A percentile compares a stretch with the other conserved stretches of the same genome.
phyloP scores from a whole-genome alignment of 2,797 vertebrate species.

The Capromys pilorides region DNA sequence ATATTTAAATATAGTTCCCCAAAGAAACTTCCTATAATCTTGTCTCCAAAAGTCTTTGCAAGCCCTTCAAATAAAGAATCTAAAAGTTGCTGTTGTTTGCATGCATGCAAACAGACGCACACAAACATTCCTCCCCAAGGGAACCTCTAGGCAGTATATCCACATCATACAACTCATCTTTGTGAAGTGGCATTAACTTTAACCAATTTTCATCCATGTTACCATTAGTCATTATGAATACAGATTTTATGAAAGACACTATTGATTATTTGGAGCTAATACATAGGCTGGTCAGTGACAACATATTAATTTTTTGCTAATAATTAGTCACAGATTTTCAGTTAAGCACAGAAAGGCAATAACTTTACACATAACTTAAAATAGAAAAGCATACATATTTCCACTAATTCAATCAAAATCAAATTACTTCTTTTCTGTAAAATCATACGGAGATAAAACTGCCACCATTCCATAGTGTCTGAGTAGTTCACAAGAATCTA shows the following conservation, averaged over 20 bases:
- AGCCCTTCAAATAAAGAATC: neutral
- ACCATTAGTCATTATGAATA: neutral
- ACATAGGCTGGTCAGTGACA: neutral
- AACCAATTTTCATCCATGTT: constrained; percentile 23
- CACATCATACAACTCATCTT: neutral
- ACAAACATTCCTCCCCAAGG: neutral
- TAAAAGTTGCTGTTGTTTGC: neutral
- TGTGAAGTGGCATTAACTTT: neutral
- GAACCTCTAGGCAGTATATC: neutral
- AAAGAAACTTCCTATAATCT: constrained; percentile 14
- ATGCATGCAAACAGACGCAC: neutral
- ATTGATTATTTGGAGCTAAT: neutral
- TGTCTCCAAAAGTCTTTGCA: neutral
- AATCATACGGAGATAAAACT: neutral
- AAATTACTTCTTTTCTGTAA: constrained; percentile 44
- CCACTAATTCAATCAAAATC: constrained; percentile 45
- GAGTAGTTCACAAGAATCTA: neutral
- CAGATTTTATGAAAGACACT: neutral
- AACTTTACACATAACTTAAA: neutral
- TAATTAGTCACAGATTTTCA: constrained; percentile 26
- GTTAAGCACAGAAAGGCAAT: neutral
- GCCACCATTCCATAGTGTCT: neutral
- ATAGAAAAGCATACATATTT: constrained; percentile 1
- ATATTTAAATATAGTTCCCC: neutral
- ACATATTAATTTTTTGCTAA: neutral